Conservation (phyloP, 1,140 invertebrate species). For the Sarcophaga bullata region DNA sequence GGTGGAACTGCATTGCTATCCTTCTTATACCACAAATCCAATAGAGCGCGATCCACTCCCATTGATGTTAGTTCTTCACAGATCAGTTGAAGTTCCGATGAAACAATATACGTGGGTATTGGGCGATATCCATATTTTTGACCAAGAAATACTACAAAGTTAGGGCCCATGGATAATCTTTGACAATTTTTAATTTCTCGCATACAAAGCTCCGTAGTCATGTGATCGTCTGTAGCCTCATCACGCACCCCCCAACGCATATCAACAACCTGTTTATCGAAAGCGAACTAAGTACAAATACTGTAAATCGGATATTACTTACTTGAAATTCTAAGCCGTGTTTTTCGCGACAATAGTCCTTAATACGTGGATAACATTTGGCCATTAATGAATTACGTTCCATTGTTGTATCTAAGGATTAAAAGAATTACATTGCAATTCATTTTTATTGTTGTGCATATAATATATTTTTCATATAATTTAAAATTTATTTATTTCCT, state of each 20-base stretch:
- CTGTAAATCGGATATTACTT: slow-evolving; percentile 46
- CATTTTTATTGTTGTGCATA: neutral
- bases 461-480: slow-evolving; percentile 17
- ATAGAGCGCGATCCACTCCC: slow-evolving; percentile 82
- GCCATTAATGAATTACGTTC: slow-evolving; percentile 98
- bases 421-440: slow-evolving; percentile 32
- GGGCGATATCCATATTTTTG: slow-evolving; percentile 99
- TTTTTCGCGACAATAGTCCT: slow-evolving; percentile 96
- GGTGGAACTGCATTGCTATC: slow-evolving; percentile 95
- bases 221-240: slow-evolving; percentile 98
- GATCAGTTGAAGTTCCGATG: slow-evolving; percentile 90
- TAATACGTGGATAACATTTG: slow-evolving; percentile 96
- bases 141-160: slow-evolving; percentile 97
- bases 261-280: slow-evolving; percentile 84
- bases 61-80: slow-evolving; percentile 68
- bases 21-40: slow-evolving; percentile 96
- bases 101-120: slow-evolving; percentile 94
- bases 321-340: slow-evolving; percentile 99
- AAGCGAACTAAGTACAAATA: neutral
- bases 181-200: slow-evolving; percentile 98
- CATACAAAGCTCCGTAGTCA: slow-evolving; percentile 98
- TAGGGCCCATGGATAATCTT: slow-evolving; percentile 95
- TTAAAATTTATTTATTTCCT: too few relatives aligned
- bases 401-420: slow-evolving; percentile 93
- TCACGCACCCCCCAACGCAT: slow-evolving; percentile 97